Base-by-base conservation (phyloP, 2,888 invertebrate species). In the Pogonocherus hispidulus region DNA sequence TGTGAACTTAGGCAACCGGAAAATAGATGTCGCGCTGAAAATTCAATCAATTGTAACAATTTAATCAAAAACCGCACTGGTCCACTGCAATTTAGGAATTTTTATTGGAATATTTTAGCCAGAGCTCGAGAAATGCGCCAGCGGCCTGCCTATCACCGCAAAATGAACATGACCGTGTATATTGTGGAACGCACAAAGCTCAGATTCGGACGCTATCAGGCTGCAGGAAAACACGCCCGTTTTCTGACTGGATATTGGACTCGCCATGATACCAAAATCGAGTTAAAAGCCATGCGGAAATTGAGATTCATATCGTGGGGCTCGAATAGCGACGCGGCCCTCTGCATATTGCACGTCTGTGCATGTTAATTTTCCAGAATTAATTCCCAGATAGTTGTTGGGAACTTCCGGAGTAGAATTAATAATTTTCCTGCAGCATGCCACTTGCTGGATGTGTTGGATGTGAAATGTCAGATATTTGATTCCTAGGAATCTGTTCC, bases 231-330 rank as follows among this genome's bases (percentile, higher is more conserved):
- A 51, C 23, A 14, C 49, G 8, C n/a, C 23, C 14, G 23, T 22
- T 51, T 51, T 51, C 49, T 23, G 23, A 8, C 23, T 51, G n/a
- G 49, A 51, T 51, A 51, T 51, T 51, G 49, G 49, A 22, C n/a
- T 11, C n/a, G 23, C 23, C 14, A 23, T n/a, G 23, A 57, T 49
- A 57, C 35, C 27, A 66, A n/a, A 72, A 70, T 72, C 55, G 70
- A 68, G 62, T 71, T 71, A 56, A 67, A 64, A 71, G 37, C 59
- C 32, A 11, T 16, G 37, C 35, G 72, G 68, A 72, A 68, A 72
- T 72, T 67, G 70, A 59, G 60, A 70, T 72, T 70, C 66, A 60
- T 65, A 74, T 49, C 73, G 67, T 57, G 37, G 49, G 23, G 54
- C 6, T 6, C 41, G 55, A 56, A 37, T 56, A 56, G 22, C 14